A percentile compares a stretch with the other conserved stretches of the same genome.
These are phyloP conservation scores for Brachionus rubens DNA, from an alignment of 1,140 invertebrate species.

Conservation along the genomic window DNA sequence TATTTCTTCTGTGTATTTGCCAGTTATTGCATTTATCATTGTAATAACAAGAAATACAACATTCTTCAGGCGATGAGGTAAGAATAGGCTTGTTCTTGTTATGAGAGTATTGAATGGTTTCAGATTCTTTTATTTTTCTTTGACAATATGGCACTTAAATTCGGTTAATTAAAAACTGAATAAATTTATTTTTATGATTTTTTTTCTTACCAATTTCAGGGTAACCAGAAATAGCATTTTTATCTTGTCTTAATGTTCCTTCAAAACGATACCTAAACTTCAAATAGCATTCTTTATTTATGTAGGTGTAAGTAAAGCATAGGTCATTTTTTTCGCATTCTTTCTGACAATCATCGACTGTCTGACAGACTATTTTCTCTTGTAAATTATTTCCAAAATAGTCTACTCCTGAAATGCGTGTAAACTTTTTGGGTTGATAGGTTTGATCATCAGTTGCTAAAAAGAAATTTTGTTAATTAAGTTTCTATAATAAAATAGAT, in stretches of 20 bases:
- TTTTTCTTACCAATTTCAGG: neutral
- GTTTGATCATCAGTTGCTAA: neutral
- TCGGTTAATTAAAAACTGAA: neutral
- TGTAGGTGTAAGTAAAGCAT: constrained; percentile 3
- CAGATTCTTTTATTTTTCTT: neutral
- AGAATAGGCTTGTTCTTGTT: neutral
- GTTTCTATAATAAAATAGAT: neutral
- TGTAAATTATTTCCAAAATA: constrained; percentile 18
- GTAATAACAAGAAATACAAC: constrained; percentile 12
- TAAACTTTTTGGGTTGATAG: too few species aligned
- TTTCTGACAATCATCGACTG: neutral
- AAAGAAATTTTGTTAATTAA: neutral
- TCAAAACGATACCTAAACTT: constrained; percentile 14
- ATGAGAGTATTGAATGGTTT: neutral
- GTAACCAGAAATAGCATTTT: neutral
- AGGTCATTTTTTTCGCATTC: neutral
- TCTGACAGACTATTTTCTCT: neutral
- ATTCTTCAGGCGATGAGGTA: neutral
- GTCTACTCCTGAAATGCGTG: neutral
- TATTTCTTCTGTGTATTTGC: neutral
- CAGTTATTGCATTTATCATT: neutral
- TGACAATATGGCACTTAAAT: neutral
- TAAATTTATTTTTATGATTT: neutral
- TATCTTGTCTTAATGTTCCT: neutral
- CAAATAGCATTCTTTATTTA: neutral